Base-by-base conservation (phyloP, 2,797 vertebrate species). In the Megaceryle alcyon region DNA sequence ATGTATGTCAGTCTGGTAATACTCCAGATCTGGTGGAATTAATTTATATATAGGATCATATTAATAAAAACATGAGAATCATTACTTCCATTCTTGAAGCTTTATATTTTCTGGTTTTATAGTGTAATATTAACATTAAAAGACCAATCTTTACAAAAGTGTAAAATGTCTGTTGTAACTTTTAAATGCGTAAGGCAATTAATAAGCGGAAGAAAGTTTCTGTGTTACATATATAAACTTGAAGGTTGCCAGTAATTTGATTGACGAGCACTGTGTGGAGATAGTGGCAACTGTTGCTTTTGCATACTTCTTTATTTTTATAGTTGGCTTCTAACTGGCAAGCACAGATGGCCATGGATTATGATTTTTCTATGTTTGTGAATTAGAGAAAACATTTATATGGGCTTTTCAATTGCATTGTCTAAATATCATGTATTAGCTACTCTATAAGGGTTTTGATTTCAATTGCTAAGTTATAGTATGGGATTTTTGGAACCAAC, bases 251-350 rank as follows among this genome's bases (percentile, higher is more conserved):
- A 64, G 39, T 88, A 43, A 41, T 57, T 95, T 97, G 90, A 97
- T 96, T 10, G 95, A 94, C 90, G 95, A 81, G 85, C 80, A 5
- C 28, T 88, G 61, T 91, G 68, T 95, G 95, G 78, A 79, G 80
- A 87, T 72, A 63, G 88, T 96, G 97, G 69, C 72, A 91, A 79
- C 95, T 97, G 90, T 96, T 97, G 94, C 86, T 83, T 84, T 81
- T 95, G 80, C 97, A 97, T 98, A 84, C 84, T 96, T 93, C 71
- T 82, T 68, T 96, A 96, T 97, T 97, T 98, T 98, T 98, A 94
- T 97, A 94, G 76, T 95, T 97, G 93, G 29, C 93, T 97, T 93
- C 69, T 86, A 94, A 96, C 48, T 96, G 96, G 72, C 96, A 97
- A 96, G 97, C 95, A 94, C 97, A 98, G 96, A 97, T 98, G 97